Evolutionary conservation across 1,140 invertebrate species (phyloP).

Genomic region (Drosophila guanche): DNA sequence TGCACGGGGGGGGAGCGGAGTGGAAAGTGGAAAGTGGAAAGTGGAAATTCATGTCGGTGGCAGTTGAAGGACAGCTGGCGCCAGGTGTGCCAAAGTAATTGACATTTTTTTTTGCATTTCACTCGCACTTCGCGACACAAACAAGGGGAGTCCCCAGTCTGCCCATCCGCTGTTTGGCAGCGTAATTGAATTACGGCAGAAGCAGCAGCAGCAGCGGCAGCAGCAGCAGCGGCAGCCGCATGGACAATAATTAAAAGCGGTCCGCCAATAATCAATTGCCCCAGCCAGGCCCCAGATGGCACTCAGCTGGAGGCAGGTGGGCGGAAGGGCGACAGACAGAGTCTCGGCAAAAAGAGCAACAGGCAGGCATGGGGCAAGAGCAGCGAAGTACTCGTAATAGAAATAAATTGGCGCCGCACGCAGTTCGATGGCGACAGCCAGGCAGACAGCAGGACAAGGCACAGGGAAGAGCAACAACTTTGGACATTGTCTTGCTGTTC

Average conservation of each 20-base stretch:
- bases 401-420: slow-evolving; percentile 74
- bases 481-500: slow-evolving; percentile 50
- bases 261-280: slow-evolving; percentile 73
- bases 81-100: slow-evolving; percentile 46
- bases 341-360: slow-evolving; percentile 41
- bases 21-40: slow-evolving; percentile 16
- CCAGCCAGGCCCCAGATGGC: slow-evolving; percentile 1
- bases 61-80: not conserved
- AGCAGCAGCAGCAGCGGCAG: slow-evolving; percentile 12
- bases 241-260: slow-evolving; percentile 72
- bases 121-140: slow-evolving; percentile 10
- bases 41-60: slow-evolving; percentile 44
- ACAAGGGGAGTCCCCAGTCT: not conserved
- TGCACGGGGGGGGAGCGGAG: not conserved
- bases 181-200: slow-evolving; percentile 70
- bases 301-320: slow-evolving; percentile 66
- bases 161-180: slow-evolving; percentile 69
- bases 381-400: slow-evolving; percentile 53
- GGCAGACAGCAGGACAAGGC: slow-evolving; percentile 31
- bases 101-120: slow-evolving; percentile 53
- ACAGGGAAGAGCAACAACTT: slow-evolving; percentile 6
- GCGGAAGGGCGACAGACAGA: slow-evolving; percentile 21
- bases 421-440: slow-evolving; percentile 57
- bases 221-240: slow-evolving; percentile 11
- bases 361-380: slow-evolving; percentile 3